Evolutionary conservation across 2,113 vertebrate species (phyloP).

Genomic region (Globicephala melas): DNA sequence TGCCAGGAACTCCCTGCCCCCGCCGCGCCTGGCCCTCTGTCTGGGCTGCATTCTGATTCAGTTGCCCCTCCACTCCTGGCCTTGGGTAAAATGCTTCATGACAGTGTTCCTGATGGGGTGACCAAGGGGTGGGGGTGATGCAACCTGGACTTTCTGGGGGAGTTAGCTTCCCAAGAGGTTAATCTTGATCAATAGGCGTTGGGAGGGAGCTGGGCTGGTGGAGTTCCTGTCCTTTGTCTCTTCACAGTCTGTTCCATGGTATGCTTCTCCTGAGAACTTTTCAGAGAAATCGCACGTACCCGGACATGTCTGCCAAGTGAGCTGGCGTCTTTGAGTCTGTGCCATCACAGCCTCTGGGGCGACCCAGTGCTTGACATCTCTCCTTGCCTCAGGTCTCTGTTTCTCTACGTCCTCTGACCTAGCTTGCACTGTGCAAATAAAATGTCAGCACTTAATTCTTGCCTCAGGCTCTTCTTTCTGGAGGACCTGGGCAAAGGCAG

Average conservation of each 20-base stretch:
- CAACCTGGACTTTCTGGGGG: too few species aligned
- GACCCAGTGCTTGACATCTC: neutral
- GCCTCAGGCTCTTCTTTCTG: neutral
- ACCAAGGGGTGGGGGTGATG: too few species aligned
- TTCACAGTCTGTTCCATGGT: neutral
- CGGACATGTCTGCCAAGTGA: neutral
- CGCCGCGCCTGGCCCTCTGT: neutral
- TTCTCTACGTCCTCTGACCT: neutral
- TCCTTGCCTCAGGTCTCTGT: neutral
- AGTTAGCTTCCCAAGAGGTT: neutral
- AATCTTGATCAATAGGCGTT: neutral
- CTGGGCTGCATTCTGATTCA: neutral
- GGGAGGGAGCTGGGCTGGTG: neutral
- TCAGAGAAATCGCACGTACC: neutral
- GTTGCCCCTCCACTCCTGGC: neutral
- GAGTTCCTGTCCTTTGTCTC: neutral
- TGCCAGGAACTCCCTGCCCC: neutral
- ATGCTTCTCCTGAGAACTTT: too few species aligned
- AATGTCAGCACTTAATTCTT: neutral
- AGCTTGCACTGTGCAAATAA: neutral
- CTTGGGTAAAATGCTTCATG: neutral
- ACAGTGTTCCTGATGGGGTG: neutral
- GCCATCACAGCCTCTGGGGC: accelerated
- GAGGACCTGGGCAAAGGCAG: neutral
- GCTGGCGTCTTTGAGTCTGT: neutral